Base-by-base conservation (phyloP, 2,797 vertebrate species). In the Siniperca undulata region DNA sequence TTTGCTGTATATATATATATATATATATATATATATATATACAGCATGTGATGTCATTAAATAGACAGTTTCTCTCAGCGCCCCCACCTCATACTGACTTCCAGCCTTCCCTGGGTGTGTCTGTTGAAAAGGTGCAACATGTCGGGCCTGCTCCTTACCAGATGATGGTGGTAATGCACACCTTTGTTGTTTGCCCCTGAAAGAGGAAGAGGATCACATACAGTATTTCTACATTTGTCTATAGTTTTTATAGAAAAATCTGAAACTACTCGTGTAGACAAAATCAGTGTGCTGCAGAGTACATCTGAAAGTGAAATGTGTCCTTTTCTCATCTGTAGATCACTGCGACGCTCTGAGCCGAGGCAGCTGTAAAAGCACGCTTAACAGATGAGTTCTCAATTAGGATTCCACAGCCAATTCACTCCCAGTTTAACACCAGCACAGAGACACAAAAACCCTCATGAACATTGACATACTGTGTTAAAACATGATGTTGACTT, bases 321-420 rank as follows among this genome's bases (percentile, higher is more conserved):
- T 42, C 24, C 70, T 72, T 55, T 52, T 27, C 53, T 76, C 61
- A 9, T 60, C 52, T 30, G 70, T 76, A 80, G 83, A 89, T 86
- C 80, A 80, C 8, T 56, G 61, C n/a, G 42, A 83, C 40, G 59
- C 68, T 62, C 30, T 48, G 48, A 74, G 42, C 73, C 12, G 2
- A 67, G 69, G 38, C 81, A 81, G 77, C 78, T 88, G 74, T 61
- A 68, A 83, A 83, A 82, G 74, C 61, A 61, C 60, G 60, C 38
- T 74, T 72, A 52, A 61, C 80, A 85, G 70, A 87, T 85, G 70
- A 84, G 42, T 60, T 84, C 71, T 83, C 82, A 58, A 67, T 85
- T 81, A 72, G 70, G 58, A 80, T 66, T 72, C 70, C 75, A 55
- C 22, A 58, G 65, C 24, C 71, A 74, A 71, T 70, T 78, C 66